Evolutionary conservation across 2,888 invertebrate genomes (phyloP), one percentile per base, ranked within the genome.

Genomic region (Ophioninae sp.): DNA sequence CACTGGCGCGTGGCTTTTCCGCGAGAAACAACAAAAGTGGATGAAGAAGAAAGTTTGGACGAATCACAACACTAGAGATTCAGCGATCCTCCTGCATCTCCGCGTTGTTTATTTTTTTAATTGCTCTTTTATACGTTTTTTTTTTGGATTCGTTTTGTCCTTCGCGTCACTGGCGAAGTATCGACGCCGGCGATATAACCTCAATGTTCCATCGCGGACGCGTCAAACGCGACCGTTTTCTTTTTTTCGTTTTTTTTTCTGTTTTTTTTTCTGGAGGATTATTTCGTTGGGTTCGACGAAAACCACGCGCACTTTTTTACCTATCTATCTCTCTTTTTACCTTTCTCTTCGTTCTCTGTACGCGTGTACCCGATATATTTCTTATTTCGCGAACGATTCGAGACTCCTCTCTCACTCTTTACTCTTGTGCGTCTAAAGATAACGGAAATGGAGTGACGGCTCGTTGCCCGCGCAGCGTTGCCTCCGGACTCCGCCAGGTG

Each of bases 371-470:
- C 78, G 68, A 72, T 76, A 72, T 76, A 64, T 65, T 71, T 30
- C 59, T 78, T 74, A 68, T 74, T 80, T 74, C 81, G 73, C 69
- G 82, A 51, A 5, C 51, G 77, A 67, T 72, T 69, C 79, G 73
- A 30, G 30, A 74, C 73, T 79, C 82, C 80, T 85, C 82, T 85
- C 79, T 85, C 83, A 51, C 51, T 51, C 51, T 51, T 51, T 51
- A 83, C 83, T 86, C 86, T 87, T 87, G 87, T 87, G 87, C 87
- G 87, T 87, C 87, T 87, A 82, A 85, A 86, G 86, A 82, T 86
- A 87, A 87, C 86, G 86, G 86, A 87, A 86, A 87, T 85, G 87
- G 86, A 87, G 84, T 87, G 86, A 87, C 85, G 84, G 85, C 84
- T 85, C 83, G 85, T 78, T 82, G 86, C 82, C 77, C 73, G 63